phyloP scores from a whole-genome alignment of 2,113 vertebrate genomes.

The Actenoides hombroni region DNA sequence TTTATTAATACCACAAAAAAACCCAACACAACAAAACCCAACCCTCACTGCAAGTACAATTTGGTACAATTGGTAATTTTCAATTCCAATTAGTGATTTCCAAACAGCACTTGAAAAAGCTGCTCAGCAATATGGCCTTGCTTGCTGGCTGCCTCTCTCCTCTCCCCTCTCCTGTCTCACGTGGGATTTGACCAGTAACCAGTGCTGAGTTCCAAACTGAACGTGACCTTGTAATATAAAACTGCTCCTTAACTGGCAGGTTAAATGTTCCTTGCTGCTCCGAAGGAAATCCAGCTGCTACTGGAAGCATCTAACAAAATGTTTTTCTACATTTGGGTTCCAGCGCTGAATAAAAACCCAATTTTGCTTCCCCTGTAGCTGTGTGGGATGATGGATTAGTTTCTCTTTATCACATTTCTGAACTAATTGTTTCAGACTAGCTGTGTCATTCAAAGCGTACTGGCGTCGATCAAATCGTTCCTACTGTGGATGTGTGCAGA shows the following conservation, averaged over 20 bases:
- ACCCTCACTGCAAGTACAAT: accelerated
- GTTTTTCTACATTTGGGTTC: background rate
- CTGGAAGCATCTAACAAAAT: background rate
- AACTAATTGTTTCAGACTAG: constrained; percentile 37
- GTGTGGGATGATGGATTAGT: background rate
- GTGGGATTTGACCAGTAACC: background rate
- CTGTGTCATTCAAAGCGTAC: background rate
- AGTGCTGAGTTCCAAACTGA: background rate
- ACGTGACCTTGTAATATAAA: background rate
- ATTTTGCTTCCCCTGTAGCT: background rate
- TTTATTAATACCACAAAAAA: background rate
- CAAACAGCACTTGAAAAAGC: background rate
- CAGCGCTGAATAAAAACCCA: background rate
- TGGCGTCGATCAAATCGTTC: background rate
- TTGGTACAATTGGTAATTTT: too few relatives aligned
- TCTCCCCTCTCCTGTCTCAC: background rate
- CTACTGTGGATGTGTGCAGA: background rate
- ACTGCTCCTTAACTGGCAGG: background rate
- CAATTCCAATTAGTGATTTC: too few relatives aligned
- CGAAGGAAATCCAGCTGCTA: background rate
- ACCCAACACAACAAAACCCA: background rate
- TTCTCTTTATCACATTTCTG: background rate
- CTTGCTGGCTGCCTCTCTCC: too few relatives aligned
- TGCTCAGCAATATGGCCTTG: accelerated
- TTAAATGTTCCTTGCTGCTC: background rate